Percentiles rank a stretch among this genome's conserved stretches.
phyloP scores from a whole-genome alignment of 2,797 vertebrate genomes.

The Etheostoma nigrum region DNA sequence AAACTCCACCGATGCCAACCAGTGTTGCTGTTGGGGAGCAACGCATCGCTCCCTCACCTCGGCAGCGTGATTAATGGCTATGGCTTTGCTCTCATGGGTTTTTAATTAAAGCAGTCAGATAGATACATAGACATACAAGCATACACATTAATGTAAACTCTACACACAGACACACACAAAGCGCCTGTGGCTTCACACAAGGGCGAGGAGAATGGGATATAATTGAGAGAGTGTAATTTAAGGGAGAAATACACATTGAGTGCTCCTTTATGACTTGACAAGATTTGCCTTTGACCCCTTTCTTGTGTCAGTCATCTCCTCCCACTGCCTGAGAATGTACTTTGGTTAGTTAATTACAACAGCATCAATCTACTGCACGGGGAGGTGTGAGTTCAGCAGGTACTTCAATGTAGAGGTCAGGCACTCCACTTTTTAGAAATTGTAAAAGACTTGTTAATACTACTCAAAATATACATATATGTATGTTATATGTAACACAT shows the following conservation, averaged over 20 bases:
- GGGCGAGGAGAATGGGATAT: conserved; percentile 50
- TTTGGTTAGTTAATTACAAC: conserved; percentile 49
- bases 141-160: conserved; percentile 8
- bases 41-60: conserved; percentile 35
- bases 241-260: conserved; percentile 50
- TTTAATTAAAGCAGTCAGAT: conserved; percentile 71
- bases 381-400: neutral
- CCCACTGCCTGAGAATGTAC: conserved; percentile 50
- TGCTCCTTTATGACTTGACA: conserved; percentile 57
- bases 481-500: too few species aligned
- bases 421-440: neutral
- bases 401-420: conserved; percentile 16
- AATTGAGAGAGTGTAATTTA: conserved; percentile 65
- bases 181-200: conserved; percentile 20
- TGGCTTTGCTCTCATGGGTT: conserved; percentile 53
- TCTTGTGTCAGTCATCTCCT: conserved; percentile 26
- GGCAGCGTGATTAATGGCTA: conserved; percentile 66
- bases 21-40: conserved; percentile 33
- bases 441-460: too few species aligned
- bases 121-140: conserved; percentile 29
- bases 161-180: conserved; percentile 24
- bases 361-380: conserved; percentile 37
- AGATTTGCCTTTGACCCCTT: conserved; percentile 41
- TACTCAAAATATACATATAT: too few species aligned
- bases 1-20: conserved; percentile 44